phyloP scores from a whole-genome alignment of 2,797 vertebrate genomes.

The Trachops cirrhosus region DNA sequence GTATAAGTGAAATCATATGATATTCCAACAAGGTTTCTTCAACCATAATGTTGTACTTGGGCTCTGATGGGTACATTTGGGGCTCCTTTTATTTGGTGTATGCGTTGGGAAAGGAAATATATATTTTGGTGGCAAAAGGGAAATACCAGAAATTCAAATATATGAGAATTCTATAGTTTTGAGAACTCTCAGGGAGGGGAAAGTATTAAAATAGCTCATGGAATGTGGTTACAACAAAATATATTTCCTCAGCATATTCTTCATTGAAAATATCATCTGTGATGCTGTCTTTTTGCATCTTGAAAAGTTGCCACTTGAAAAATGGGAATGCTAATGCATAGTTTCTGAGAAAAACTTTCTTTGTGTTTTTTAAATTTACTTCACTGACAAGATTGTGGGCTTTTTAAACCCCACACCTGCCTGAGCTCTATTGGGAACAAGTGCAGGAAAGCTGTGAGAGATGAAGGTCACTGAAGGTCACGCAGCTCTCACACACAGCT shows the following conservation, averaged over 20 bases:
- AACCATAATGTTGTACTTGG: background rate
- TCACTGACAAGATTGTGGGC: background rate
- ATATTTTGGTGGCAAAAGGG: background rate
- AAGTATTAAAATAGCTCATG: background rate
- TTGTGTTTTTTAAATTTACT: background rate
- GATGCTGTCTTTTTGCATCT: background rate
- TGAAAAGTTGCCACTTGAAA: background rate
- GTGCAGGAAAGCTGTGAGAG: conserved; percentile 73
- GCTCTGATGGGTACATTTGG: background rate
- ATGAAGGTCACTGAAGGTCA: conserved; percentile 84
- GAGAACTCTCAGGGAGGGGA: background rate
- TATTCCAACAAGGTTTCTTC: background rate
- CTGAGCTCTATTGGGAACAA: conserved; percentile 59
- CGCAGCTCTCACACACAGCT: conserved; percentile 59
- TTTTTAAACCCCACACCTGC: background rate
- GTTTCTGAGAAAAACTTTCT: background rate
- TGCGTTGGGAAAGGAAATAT: background rate
- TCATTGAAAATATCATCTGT: background rate
- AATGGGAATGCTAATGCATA: background rate
- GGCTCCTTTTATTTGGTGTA: background rate
- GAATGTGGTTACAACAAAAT: background rate
- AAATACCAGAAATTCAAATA: background rate
- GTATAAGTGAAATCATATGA: too few relatives aligned
- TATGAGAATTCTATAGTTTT: background rate
- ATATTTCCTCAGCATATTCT: conserved; percentile 36